Conservation (phyloP, 1,140 invertebrate species). For the Apolygus lucorum region DNA sequence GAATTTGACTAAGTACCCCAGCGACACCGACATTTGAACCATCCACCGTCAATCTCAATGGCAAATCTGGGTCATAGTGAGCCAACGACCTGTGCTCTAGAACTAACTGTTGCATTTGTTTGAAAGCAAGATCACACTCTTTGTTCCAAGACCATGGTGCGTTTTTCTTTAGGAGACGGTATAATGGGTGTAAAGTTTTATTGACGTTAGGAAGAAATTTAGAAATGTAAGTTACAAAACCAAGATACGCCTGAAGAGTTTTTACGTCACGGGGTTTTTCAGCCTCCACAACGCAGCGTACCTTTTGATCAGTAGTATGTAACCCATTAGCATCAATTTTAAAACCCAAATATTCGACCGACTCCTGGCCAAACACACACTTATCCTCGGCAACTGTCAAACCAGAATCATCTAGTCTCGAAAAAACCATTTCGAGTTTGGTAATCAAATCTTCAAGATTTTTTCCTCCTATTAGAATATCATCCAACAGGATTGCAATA, state of each 20-base stretch:
- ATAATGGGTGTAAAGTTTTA: background rate
- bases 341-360: slow-evolving; percentile 18
- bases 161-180: background rate
- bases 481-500: background rate
- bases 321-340: background rate
- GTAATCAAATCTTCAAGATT: background rate
- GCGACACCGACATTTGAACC: background rate
- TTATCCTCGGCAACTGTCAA: background rate
- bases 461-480: slow-evolving; percentile 17
- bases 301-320: background rate
- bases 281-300: background rate
- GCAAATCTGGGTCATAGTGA: background rate
- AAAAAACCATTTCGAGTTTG: background rate
- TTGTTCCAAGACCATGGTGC: background rate
- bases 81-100: background rate
- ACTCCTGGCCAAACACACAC: background rate
- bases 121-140: background rate
- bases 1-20: background rate
- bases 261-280: slow-evolving; percentile 16
- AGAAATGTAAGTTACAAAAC: slow-evolving; percentile 3
- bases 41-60: background rate
- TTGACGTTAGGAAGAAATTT: background rate
- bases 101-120: background rate
- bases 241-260: slow-evolving; percentile 11
- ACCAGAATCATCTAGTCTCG: slow-evolving; percentile 19